phyloP scores from a whole-genome alignment of 2,113 vertebrate genomes.

The Chamaetylas fuelleborni region DNA sequence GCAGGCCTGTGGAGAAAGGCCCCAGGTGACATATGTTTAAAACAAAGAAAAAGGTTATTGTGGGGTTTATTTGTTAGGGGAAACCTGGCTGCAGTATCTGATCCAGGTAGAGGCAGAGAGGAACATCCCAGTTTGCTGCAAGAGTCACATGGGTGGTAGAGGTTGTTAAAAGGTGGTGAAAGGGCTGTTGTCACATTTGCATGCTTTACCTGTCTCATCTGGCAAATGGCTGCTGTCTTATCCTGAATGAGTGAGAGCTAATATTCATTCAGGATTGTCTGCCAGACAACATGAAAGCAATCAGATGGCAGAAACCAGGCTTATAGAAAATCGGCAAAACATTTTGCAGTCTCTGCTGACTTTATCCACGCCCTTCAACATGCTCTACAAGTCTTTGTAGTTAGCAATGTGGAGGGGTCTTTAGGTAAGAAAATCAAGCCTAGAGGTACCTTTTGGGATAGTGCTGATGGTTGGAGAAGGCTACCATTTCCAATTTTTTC shows the following conservation, averaged over 20 bases:
- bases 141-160: neutral
- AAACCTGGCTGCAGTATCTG: neutral
- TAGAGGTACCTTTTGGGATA: neutral
- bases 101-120: neutral
- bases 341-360: neutral
- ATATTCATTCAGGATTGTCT: neutral
- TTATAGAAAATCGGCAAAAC: neutral
- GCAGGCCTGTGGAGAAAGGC: neutral
- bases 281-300: neutral
- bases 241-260: neutral
- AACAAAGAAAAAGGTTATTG: neutral
- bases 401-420: neutral
- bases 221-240: neutral
- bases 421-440: neutral
- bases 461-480: neutral
- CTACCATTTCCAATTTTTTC: neutral
- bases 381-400: neutral
- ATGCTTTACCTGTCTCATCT: neutral
- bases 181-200: neutral
- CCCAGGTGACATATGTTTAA: neutral
- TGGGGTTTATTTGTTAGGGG: neutral
- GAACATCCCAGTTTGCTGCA: neutral
- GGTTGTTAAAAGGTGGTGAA: neutral
- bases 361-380: neutral
- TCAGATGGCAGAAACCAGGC: neutral